Evolutionary conservation across 2,113 vertebrate genomes (phyloP).

Genomic region (Panthera uncia): DNA sequence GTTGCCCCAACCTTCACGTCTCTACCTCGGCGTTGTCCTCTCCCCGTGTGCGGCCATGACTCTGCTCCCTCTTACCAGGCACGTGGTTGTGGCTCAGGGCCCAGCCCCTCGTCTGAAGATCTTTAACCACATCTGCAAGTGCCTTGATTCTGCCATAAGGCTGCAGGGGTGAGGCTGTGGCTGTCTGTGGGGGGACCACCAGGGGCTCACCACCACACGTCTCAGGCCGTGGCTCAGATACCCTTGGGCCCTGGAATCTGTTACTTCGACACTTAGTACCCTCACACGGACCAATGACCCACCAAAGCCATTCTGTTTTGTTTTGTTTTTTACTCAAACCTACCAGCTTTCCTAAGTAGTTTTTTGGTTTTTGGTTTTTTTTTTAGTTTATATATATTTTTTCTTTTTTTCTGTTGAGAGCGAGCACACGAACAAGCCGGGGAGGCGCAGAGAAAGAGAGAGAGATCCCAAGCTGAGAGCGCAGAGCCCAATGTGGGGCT

Average conservation of each 20-base stretch:
- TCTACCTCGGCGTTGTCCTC: rapidly evolving
- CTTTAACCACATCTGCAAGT: neutral
- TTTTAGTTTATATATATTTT: no score
- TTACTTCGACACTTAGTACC: neutral
- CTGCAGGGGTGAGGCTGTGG: neutral
- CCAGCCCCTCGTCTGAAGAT: rapidly evolving
- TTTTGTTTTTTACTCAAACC: neutral
- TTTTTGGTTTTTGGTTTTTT: neutral
- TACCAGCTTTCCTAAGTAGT: neutral
- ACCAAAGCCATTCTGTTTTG: neutral
- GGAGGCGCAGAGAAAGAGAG: no score
- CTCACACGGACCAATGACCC: neutral
- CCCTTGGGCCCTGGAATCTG: neutral
- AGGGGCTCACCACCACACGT: no score
- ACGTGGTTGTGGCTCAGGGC: neutral
- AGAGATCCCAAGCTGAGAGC: no score
- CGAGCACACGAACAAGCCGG: no score
- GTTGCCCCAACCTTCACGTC: rapidly evolving
- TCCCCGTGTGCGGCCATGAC: rapidly evolving
- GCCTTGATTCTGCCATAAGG: neutral
- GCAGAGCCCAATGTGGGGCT: no score
- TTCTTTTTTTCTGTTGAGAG: no score
- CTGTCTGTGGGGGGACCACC: rapidly evolving
- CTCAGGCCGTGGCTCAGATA: rapidly evolving
- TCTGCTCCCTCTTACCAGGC: rapidly evolving